A percentile compares a stretch with the other conserved stretches of the same genome.
Evolutionary conservation across 2,888 invertebrate genomes (phyloP).

Genomic region (Alviniconcha strummeri): DNA sequence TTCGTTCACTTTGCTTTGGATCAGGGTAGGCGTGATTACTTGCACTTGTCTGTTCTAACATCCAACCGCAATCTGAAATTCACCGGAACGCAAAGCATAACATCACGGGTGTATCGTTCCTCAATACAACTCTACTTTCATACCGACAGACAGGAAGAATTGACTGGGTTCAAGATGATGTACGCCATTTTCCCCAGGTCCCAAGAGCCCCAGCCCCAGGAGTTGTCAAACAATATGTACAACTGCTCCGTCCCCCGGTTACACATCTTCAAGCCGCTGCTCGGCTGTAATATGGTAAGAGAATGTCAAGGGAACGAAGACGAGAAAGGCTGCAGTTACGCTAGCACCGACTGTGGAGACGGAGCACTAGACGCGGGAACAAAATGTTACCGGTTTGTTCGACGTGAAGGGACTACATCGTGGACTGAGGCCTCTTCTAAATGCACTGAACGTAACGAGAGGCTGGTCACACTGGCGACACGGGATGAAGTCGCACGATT

Average conservation of each 20-base stretch:
- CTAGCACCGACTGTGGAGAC: not conserved
- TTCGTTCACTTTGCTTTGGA: not conserved
- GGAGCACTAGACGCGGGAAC: not conserved
- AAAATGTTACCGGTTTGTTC: not conserved
- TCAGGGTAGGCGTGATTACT: not conserved
- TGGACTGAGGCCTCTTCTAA: not conserved
- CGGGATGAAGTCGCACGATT: too few relatives aligned
- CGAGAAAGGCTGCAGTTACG: slow-evolving; percentile 2
- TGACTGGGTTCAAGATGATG: not conserved
- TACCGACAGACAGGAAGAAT: not conserved
- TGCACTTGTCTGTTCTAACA: not conserved
- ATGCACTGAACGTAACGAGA: not conserved
- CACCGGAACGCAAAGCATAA: too few relatives aligned
- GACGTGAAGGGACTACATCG: not conserved
- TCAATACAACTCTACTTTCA: not conserved
- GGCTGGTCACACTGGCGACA: not conserved
- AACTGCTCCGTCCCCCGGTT: not conserved
- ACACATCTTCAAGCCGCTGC: not conserved
- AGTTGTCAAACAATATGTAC: not conserved
- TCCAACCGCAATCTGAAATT: not conserved
- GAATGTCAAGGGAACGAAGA: slow-evolving; percentile 5
- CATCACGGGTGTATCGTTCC: too few relatives aligned
- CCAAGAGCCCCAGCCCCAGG: not conserved
- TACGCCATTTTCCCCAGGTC: not conserved
- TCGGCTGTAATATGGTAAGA: not conserved